Percentiles rank a stretch among this genome's conserved stretches.
Evolutionary conservation across 2,113 vertebrate species (phyloP).

Genomic region (Muntiacus muntjak): DNA sequence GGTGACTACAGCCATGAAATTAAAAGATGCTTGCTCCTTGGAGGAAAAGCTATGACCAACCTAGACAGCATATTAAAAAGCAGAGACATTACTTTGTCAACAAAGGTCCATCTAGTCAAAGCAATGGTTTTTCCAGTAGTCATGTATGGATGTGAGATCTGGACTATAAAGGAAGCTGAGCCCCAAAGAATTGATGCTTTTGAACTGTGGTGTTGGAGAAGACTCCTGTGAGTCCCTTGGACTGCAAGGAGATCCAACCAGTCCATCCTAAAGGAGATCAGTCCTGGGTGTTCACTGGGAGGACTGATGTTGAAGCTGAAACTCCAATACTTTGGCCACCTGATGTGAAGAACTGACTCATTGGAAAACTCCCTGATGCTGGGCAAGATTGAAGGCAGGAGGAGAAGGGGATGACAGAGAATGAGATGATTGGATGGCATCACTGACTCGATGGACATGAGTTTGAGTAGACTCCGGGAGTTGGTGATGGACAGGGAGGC

Average conservation of each 20-base stretch:
- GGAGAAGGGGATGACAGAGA: neutral
- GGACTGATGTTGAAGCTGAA: neutral
- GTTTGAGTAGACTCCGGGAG: neutral
- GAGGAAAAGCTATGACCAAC: neutral
- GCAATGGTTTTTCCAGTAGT: neutral
- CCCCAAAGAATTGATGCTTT: rapidly evolving
- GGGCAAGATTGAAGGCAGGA: neutral
- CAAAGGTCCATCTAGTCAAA: neutral
- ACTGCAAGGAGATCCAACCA: neutral
- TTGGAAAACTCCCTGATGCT: neutral
- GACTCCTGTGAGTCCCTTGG: neutral
- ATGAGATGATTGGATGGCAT: neutral
- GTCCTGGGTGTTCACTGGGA: neutral
- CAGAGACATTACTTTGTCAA: neutral
- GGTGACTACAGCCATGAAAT: neutral
- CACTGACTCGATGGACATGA: neutral
- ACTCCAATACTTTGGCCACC: neutral
- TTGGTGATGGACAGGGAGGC: neutral
- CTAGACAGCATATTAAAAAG: neutral
- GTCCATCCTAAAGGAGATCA: neutral
- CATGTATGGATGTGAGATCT: neutral
- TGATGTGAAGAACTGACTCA: neutral
- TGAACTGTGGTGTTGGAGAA: neutral
- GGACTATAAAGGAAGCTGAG: neutral
- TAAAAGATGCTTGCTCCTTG: neutral